phyloP scores from a whole-genome alignment of 2,888 invertebrate species.

The Synanthedon tipuliformis region DNA sequence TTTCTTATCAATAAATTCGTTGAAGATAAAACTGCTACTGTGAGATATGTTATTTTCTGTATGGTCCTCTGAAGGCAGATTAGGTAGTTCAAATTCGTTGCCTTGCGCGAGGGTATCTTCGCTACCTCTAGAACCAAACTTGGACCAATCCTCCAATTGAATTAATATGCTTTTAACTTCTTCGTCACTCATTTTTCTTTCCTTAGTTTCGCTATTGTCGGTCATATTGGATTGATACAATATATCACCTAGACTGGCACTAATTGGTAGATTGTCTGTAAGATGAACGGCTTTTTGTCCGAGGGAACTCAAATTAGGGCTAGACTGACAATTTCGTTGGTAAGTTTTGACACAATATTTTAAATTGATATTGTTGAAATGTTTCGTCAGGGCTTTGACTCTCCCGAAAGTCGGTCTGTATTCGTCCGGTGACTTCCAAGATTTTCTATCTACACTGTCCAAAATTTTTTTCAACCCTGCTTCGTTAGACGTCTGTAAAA shows the following conservation, averaged over 20 bases:
- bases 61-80: constrained; percentile 52
- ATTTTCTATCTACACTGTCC: constrained; percentile 59
- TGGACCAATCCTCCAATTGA: constrained; percentile 62
- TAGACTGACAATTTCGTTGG: constrained; percentile 57
- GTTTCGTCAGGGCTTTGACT: constrained; percentile 77
- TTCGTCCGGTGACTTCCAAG: constrained; percentile 79
- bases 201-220: constrained; percentile 38
- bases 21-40: constrained; percentile 47
- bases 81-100: constrained; percentile 57
- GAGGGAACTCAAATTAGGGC: constrained; percentile 53
- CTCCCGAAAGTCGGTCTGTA: constrained; percentile 76
- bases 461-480: constrained; percentile 42
- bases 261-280: constrained; percentile 35
- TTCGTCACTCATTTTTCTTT: constrained; percentile 47
- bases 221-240: constrained; percentile 48
- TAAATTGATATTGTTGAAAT: constrained; percentile 71
- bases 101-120: constrained; percentile 60
- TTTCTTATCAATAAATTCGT: constrained; percentile 62
- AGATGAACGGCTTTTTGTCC: constrained; percentile 25
- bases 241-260: constrained; percentile 54
- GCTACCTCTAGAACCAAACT: constrained; percentile 57
- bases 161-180: constrained; percentile 61
- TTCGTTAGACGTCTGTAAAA: constrained; percentile 24
- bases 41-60: constrained; percentile 22
- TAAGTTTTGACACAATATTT: constrained; percentile 51